Percentiles rank a stretch among this genome's conserved stretches.
phyloP scores from a whole-genome alignment of 2,797 vertebrate species.

The Parauchenoglanis ngamensis region DNA sequence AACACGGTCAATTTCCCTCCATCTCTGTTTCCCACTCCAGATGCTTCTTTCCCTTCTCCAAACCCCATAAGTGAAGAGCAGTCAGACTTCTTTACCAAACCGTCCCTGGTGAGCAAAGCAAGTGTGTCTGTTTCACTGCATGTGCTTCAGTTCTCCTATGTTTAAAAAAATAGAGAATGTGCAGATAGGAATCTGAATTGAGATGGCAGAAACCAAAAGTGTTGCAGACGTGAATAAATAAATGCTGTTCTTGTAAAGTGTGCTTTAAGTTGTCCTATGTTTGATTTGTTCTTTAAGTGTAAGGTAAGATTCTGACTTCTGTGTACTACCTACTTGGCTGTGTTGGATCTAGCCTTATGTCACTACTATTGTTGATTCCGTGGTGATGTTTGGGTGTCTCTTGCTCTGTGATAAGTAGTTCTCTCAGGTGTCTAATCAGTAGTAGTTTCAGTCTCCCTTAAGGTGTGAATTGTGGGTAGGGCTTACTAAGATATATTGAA shows the following conservation, averaged over 20 bases:
- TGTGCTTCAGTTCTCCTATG: background rate
- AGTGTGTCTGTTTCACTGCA: background rate
- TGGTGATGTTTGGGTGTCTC: background rate
- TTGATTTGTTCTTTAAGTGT: background rate
- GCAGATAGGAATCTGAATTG: background rate
- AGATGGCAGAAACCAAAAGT: background rate
- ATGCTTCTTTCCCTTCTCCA: slow-evolving; percentile 19
- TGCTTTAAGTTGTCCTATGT: background rate
- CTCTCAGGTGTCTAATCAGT: background rate
- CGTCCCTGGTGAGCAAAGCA: slow-evolving; percentile 61
- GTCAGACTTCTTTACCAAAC: slow-evolving; percentile 55
- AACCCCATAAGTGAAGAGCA: slow-evolving; percentile 24
- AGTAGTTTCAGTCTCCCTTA: background rate
- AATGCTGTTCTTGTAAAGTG: background rate
- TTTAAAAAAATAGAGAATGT: background rate
- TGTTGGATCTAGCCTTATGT: background rate
- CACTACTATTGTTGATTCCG: background rate
- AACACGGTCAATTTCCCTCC: slow-evolving; percentile 27
- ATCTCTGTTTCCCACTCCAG: background rate
- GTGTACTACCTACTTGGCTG: background rate
- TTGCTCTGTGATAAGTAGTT: background rate
- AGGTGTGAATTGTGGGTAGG: background rate
- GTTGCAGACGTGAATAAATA: background rate
- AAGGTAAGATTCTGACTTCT: background rate
- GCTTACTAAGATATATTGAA: background rate